Base-by-base conservation (phyloP, 2,113 vertebrate species). In the Aspidoscelis tigris region DNA sequence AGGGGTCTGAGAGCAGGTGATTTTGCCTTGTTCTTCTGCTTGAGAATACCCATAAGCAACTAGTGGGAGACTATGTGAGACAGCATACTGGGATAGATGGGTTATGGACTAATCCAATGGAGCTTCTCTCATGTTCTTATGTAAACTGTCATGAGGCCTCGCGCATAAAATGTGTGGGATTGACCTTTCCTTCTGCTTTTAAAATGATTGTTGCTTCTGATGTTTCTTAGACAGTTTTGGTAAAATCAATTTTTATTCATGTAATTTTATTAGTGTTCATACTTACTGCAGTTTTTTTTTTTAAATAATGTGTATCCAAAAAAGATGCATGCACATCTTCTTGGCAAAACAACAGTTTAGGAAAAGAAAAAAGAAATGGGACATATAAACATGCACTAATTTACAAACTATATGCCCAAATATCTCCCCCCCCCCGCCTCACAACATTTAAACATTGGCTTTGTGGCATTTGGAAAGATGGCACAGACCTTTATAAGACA, bases 401-500 rank as follows among this genome's bases (percentile, higher is more conserved):
- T 47, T 73, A 73, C 47, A n/a, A 65, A 12, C 53, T 50, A 11
- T 9, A 53, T 80, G 7, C 14, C 76, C 7, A 47, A 50, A 61
- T 2, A 50, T 50, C 43, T 65, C 24, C 72, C 71, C 65, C 33
- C 10, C 3, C 47, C 3, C 4, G 69, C 11, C 16, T 76, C 72
- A 10, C 50, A 84, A 58, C 24, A 55, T 50, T 64, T 72, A 26
- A 7, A 41, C 18, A 33, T 53, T 61, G 53, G n/a, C 2, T 39
- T 84, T 73, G 55, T 85, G 58, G 43, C 58, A 74, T 73, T 73
- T 79, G 55, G 43, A n/a, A 79, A 79, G 24, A 55, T 82, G 77
- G 26, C 4, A 26, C 2, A 65, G 68, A 68, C 68, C 78, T 84
- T 78, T 22, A 8, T 0, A 2, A 61, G n/a, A 39, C 12, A 76